Evolutionary conservation across 2,888 invertebrate genomes (phyloP).

Genomic region (Koerneria pararmatus): DNA sequence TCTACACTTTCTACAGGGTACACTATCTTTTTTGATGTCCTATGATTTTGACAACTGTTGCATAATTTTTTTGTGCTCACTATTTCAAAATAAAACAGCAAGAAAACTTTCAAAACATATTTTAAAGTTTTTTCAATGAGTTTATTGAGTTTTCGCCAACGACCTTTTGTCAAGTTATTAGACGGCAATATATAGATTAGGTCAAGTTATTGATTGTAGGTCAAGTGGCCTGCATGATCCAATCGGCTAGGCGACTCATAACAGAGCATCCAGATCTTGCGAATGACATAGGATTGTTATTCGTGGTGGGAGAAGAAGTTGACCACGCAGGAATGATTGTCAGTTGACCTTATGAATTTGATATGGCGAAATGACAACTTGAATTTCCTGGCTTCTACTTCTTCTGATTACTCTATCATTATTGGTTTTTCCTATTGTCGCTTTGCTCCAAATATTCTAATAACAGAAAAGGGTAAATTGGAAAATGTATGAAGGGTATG

Average conservation of each 20-base stretch:
- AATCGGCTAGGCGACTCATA: conserved; percentile 41
- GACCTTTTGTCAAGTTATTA: too few species aligned
- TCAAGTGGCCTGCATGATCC: conserved; percentile 52
- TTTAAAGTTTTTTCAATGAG: too few species aligned
- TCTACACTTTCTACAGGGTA: too few species aligned
- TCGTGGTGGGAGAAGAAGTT: conserved; percentile 55
- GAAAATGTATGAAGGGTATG: too few species aligned
- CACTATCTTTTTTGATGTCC: too few species aligned
- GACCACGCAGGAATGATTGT: conserved; percentile 56
- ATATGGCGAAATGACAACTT: not conserved
- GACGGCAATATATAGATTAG: too few species aligned
- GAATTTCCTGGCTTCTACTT: not conserved
- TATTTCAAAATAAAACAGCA: too few species aligned
- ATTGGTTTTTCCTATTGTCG: not conserved
- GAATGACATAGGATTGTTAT: conserved; percentile 45
- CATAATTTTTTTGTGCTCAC: too few species aligned
- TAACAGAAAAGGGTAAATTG: not conserved
- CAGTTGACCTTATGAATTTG: conserved; percentile 13
- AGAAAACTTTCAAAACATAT: too few species aligned
- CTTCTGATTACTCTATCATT: not conserved
- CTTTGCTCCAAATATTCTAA: not conserved
- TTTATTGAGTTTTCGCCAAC: too few species aligned
- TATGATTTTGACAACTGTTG: too few species aligned
- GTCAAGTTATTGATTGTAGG: too few species aligned
- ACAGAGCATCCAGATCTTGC: conserved; percentile 36